Evolutionary conservation across 2,113 vertebrate genomes (phyloP).

Genomic region (Martes martes): DNA sequence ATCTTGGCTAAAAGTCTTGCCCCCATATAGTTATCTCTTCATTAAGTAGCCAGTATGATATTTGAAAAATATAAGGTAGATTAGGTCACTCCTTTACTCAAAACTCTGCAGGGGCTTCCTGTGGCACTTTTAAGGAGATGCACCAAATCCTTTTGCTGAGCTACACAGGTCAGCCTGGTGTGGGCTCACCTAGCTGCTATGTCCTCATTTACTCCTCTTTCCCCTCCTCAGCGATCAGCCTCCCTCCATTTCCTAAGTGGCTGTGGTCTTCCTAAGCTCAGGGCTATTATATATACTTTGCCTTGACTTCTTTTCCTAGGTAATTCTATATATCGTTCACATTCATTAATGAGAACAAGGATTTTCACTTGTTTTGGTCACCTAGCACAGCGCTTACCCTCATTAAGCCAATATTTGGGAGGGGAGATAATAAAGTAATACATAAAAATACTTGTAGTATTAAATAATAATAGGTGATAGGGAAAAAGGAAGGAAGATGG

Average conservation of each 20-base stretch:
- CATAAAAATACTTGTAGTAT: background rate
- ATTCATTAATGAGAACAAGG: background rate
- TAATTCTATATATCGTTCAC: background rate
- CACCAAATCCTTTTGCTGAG: background rate
- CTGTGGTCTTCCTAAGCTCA: background rate
- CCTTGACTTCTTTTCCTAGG: background rate
- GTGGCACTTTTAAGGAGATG: background rate
- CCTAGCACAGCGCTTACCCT: background rate
- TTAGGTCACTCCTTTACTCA: background rate
- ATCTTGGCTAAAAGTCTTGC: background rate
- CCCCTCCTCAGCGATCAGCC: background rate
- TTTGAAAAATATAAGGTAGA: background rate
- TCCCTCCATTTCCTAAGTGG: background rate
- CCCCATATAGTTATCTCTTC: background rate
- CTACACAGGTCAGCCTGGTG: background rate
- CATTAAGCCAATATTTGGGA: background rate
- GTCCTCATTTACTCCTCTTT: background rate
- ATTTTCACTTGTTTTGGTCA: background rate
- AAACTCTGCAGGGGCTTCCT: background rate
- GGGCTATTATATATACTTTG: background rate
- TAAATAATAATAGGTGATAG: background rate
- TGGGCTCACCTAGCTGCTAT: background rate
- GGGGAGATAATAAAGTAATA: background rate
- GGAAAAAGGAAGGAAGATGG: background rate
- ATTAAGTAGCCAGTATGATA: background rate